Evolutionary conservation across 2,888 invertebrate genomes (phyloP).

Genomic region (Noctua fimbriata): DNA sequence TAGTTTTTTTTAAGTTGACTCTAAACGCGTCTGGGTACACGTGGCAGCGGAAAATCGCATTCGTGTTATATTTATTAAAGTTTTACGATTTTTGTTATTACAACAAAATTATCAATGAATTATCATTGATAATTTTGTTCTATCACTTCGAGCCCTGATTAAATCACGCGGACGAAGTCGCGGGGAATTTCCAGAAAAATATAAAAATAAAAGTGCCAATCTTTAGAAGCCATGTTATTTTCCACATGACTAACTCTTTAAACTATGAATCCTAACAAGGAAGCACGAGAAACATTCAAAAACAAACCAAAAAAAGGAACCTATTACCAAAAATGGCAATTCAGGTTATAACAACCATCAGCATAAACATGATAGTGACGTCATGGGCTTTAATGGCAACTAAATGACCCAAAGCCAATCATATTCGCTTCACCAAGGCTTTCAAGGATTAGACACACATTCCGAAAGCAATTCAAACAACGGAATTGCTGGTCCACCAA

Average conservation of each 20-base stretch:
- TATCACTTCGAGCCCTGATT: too few species aligned
- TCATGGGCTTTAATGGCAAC: slow-evolving; percentile 25
- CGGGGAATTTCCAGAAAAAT: background rate
- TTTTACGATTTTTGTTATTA: too few species aligned
- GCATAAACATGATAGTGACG: slow-evolving; percentile 26
- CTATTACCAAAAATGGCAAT: background rate
- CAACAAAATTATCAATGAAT: too few species aligned
- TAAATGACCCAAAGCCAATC: slow-evolving; percentile 45
- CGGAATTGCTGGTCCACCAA: slow-evolving; percentile 19
- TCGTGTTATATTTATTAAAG: too few species aligned
- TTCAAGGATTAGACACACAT: slow-evolving; percentile 43
- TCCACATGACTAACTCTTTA: background rate
- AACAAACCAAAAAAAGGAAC: slow-evolving; percentile 5
- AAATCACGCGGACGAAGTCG: too few species aligned
- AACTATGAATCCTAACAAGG: background rate
- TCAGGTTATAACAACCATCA: slow-evolving; percentile 12
- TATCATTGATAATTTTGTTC: too few species aligned
- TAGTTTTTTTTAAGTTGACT: too few species aligned
- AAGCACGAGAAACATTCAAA: background rate
- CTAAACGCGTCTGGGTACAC: too few species aligned
- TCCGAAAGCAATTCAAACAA: slow-evolving; percentile 31
- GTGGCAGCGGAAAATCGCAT: too few species aligned
- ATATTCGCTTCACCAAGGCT: slow-evolving; percentile 28
- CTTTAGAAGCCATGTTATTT: background rate
- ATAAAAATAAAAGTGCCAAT: background rate